phyloP scores from a whole-genome alignment of 2,888 invertebrate species.

The Cephus runcator region DNA sequence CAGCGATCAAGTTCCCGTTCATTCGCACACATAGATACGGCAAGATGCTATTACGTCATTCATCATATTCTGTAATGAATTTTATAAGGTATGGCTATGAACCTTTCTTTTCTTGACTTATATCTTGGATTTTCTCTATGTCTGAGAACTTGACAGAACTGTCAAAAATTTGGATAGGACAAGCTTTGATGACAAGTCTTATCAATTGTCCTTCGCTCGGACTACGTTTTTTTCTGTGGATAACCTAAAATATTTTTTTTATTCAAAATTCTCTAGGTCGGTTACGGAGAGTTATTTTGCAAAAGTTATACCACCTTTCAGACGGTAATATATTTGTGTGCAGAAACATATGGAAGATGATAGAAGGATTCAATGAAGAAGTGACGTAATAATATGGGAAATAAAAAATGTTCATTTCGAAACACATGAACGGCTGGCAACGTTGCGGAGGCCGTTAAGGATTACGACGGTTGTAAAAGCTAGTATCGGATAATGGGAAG shows the following conservation, averaged over 20 bases:
- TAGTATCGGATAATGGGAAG: not conserved
- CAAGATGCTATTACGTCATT: not conserved
- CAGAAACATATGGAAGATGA: not conserved
- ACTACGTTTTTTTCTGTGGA: too few species aligned
- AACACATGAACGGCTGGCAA: not conserved
- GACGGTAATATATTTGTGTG: not conserved
- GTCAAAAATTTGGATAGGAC: not conserved
- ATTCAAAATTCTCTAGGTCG: too few species aligned
- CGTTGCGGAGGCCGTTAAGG: not conserved
- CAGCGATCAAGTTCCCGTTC: not conserved
- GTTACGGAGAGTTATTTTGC: too few species aligned
- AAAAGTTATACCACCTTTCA: too few species aligned
- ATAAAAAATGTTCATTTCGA: not conserved
- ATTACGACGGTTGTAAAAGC: not conserved
- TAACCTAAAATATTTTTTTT: too few species aligned
- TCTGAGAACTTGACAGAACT: not conserved
- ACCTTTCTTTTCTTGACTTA: not conserved
- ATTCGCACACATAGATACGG: not conserved
- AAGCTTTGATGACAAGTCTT: not conserved
- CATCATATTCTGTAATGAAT: not conserved
- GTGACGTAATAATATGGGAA: not conserved
- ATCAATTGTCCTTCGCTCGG: too few species aligned
- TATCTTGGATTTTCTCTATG: not conserved
- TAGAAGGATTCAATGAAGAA: not conserved
- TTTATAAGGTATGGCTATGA: not conserved